Base-by-base conservation (phyloP, 2,888 invertebrate species). In the Thymelicus sylvestris region DNA sequence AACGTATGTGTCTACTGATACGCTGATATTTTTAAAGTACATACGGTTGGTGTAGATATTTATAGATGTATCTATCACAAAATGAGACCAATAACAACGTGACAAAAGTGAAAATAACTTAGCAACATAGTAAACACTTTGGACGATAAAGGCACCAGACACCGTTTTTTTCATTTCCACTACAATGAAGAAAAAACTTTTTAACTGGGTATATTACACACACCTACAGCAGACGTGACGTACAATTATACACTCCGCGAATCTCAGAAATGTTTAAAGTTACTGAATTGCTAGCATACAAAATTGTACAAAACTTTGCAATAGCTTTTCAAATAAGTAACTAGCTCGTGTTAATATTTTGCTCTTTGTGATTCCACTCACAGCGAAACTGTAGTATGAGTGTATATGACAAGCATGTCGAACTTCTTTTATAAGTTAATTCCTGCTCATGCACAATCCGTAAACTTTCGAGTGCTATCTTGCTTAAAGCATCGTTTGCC, bases 381-480 rank as follows among this genome's bases (percentile, higher is more conserved):
- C 77, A 77, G 77, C 81, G 76, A 74, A 79, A 81, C 78, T 81
- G 83, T 78, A 81, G 78, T 81, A 83, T 83, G 80, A 13, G 61
- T 83, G 80, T 85, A 80, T 71, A 66, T 86, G 86, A 84, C 83
- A 79, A 80, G 81, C 80, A 79, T 81, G 87, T 87, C 89, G 86
- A 91, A 90, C 88, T 87, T 85, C 89, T 89, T 87, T 89, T 85
- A 85, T 80, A 88, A 92, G 86, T 92, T 91, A 89, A 92, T 91
- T 91, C 86, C 83, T 84, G 84, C 87, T 89, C 87, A 87, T 86
- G 83, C 87, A 86, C 88, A 88, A 90, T 90, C 86, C 85, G 82
- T 83, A 87, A 92, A 91, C 83, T 90, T 86, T 80, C 77, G 79
- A 89, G 86, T 85, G 86, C 83, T 82, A 79, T 79, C 79, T 77